phyloP scores from a whole-genome alignment of 2,888 invertebrate species.

The Drosophila borealis region DNA sequence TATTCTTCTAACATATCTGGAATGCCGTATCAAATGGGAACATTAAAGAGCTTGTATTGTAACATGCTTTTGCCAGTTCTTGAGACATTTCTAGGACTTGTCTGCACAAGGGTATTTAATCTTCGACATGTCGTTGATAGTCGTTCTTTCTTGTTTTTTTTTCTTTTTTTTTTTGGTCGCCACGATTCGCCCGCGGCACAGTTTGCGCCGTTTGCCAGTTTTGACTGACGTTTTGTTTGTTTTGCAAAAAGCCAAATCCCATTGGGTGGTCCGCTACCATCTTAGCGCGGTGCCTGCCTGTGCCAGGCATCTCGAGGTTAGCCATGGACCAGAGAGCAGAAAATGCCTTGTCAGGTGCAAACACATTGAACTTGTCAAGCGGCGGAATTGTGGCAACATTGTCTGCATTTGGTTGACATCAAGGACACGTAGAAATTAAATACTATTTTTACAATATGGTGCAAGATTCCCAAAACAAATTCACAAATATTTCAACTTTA shows the following conservation, averaged over 20 bases:
- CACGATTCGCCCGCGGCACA: conserved; percentile 33
- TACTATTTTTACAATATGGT: not conserved
- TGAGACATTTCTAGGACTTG: too few species aligned
- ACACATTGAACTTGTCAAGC: conserved; percentile 50
- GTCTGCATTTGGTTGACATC: conserved; percentile 20
- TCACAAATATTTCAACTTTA: too few species aligned
- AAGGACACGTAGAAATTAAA: conserved; percentile 28
- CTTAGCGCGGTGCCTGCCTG: not conserved
- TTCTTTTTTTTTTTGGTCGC: conserved; percentile 20
- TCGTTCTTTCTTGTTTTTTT: not conserved
- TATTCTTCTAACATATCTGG: too few species aligned
- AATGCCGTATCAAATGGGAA: too few species aligned
- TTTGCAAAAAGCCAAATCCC: conserved; percentile 78
- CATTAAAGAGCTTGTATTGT: too few species aligned
- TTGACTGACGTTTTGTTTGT: conserved; percentile 78
- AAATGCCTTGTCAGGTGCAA: conserved; percentile 48
- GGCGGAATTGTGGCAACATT: conserved; percentile 16
- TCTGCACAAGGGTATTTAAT: too few species aligned
- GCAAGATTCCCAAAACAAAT: too few species aligned
- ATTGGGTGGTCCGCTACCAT: conserved; percentile 62
- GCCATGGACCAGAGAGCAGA: not conserved
- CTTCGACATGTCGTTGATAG: too few species aligned
- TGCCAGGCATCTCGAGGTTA: conserved; percentile 19
- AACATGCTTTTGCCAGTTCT: too few species aligned
- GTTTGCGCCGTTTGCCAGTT: conserved; percentile 41